Evolutionary conservation across 2,888 invertebrate genomes (phyloP).

Genomic region (Caenorhabditis sp.): DNA sequence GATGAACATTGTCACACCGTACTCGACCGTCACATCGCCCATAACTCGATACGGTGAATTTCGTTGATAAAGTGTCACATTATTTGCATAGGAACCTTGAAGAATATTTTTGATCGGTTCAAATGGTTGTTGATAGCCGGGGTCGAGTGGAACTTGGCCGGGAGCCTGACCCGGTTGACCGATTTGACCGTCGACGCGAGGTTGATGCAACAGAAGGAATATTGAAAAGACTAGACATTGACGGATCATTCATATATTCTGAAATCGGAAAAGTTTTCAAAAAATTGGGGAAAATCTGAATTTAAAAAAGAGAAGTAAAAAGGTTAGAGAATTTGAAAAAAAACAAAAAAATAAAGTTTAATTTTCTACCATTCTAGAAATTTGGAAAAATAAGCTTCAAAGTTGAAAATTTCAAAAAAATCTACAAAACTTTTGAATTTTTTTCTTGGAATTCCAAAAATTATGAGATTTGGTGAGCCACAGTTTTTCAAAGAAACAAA

Average conservation of each 20-base stretch:
- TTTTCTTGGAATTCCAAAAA: background rate
- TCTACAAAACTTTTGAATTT: background rate
- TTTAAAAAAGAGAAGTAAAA: too few species aligned
- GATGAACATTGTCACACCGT: conserved; percentile 82
- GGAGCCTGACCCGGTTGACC: conserved; percentile 41
- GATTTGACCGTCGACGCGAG: conserved; percentile 23
- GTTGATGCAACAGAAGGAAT: conserved; percentile 7
- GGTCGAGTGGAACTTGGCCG: conserved; percentile 41
- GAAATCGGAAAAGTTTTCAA: background rate
- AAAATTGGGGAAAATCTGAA: too few species aligned
- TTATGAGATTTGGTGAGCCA: background rate
- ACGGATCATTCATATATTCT: conserved; percentile 26
- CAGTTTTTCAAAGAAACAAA: too few species aligned
- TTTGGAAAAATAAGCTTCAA: background rate
- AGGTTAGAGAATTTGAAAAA: too few species aligned
- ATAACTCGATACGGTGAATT: conserved; percentile 64
- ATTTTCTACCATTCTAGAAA: too few species aligned
- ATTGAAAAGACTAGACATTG: background rate
- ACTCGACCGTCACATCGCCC: conserved; percentile 57
- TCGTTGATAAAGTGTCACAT: conserved; percentile 65
- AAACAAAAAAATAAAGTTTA: too few species aligned
- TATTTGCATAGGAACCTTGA: conserved; percentile 66
- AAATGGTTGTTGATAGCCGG: conserved; percentile 38
- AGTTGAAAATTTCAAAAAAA: background rate
- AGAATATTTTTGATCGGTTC: conserved; percentile 59